Evolutionary conservation across 2,113 vertebrate genomes (phyloP).

Genomic region (Cryptomyrus ogoouensis): DNA sequence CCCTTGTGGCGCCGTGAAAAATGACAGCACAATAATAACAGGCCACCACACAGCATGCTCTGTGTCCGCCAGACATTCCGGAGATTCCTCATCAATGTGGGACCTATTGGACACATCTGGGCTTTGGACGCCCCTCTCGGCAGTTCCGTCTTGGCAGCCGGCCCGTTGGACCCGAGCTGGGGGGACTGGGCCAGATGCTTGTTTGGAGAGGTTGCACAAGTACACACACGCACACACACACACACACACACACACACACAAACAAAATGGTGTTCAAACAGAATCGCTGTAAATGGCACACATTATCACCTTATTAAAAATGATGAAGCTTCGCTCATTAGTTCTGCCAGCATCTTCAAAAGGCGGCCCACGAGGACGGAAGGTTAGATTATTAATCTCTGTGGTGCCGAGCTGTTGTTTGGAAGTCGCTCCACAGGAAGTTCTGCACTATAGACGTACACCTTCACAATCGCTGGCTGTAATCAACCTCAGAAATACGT

Average conservation of each 20-base stretch:
- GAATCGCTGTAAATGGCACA: conserved; percentile 29
- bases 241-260: background rate
- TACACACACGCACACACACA: background rate
- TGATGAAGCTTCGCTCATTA: conserved; percentile 37
- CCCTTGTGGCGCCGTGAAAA: background rate
- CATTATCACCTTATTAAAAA: conserved; percentile 41
- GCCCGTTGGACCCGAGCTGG: background rate
- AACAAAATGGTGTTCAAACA: conserved; percentile 28
- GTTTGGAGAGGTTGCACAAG: background rate
- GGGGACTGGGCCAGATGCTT: background rate
- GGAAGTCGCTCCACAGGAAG: conserved; percentile 21
- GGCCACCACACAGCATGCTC: background rate
- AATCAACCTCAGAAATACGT: conserved; percentile 11
- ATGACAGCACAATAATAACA: background rate
- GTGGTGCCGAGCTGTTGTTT: conserved; percentile 29
- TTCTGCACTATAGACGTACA: conserved; percentile 7
- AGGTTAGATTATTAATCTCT: conserved; percentile 26
- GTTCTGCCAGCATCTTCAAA: conserved; percentile 21
- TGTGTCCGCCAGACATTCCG: background rate
- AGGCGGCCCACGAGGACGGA: conserved; percentile 14
- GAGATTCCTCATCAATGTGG: conserved; percentile 15
- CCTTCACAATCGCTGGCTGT: conserved; percentile 4
- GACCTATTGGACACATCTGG: conserved; percentile 1
- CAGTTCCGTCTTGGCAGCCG: background rate
- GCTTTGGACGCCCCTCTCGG: background rate